Conservation (phyloP, 2,113 vertebrate species). For the Pituophis catenifer region DNA sequence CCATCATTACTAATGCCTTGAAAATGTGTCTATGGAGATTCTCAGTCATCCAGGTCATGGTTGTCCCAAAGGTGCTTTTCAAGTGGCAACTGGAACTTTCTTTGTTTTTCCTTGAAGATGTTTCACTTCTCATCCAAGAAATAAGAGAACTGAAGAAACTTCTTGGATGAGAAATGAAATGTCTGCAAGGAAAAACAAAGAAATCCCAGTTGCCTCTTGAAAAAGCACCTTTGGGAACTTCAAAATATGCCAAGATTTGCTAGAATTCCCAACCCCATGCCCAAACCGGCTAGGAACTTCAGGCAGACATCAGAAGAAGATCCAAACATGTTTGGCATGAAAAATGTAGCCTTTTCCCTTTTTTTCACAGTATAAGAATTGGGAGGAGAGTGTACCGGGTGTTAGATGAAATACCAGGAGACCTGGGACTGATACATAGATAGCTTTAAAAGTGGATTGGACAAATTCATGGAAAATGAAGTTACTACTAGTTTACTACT, state of each 20-base stretch:
- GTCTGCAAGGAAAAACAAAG: background rate
- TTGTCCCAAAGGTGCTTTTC: no score
- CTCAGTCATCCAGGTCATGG: no score
- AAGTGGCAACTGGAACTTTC: no score
- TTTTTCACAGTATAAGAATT: background rate
- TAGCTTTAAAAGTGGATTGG: background rate
- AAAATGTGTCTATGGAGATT: background rate
- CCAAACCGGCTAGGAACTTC: background rate
- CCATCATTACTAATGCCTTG: background rate
- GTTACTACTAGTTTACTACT: background rate
- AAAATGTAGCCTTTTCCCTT: background rate
- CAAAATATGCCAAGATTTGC: no score
- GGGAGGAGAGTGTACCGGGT: background rate
- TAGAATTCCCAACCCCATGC: background rate
- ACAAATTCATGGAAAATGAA: background rate
- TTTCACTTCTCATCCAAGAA: no score
- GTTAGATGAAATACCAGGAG: background rate
- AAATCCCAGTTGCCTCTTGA: background rate
- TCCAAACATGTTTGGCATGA: background rate
- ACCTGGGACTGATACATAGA: background rate
- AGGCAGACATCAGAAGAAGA: background rate
- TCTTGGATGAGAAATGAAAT: background rate
- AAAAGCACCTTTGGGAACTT: background rate
- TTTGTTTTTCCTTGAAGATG: no score
- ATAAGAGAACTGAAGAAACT: background rate